A percentile compares a stretch with the other conserved stretches of the same genome.
Evolutionary conservation across 2,888 invertebrate species (phyloP).

Genomic region (Lumbricus terrestris): DNA sequence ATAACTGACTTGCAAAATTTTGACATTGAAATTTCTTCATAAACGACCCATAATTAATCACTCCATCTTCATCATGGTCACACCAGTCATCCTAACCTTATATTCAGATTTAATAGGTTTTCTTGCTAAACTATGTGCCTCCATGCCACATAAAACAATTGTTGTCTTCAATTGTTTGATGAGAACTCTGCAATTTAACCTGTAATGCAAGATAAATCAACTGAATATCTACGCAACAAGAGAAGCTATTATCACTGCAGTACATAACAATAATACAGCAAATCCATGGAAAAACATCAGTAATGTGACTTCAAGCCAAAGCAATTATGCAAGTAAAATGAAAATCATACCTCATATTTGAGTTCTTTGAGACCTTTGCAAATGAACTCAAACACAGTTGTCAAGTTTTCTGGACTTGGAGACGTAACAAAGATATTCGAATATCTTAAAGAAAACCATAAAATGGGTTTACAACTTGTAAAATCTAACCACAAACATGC

Average conservation of each 20-base stretch:
- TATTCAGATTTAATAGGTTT: background rate
- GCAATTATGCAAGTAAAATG: background rate
- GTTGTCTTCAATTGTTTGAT: background rate
- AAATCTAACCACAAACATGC: background rate
- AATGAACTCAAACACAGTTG: constrained; percentile 93
- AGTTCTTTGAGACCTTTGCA: constrained; percentile 91
- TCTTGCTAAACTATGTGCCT: background rate
- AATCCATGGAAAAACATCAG: background rate
- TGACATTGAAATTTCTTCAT: no score
- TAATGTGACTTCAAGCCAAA: background rate
- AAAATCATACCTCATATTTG: constrained; percentile 67
- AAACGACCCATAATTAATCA: background rate
- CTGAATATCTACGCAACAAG: background rate
- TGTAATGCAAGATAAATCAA: background rate
- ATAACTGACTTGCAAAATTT: background rate
- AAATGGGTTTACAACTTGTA: background rate
- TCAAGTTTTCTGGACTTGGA: constrained; percentile 95
- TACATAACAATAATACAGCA: background rate
- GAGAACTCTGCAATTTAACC: background rate
- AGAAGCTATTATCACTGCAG: background rate
- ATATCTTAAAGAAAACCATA: constrained; percentile 63
- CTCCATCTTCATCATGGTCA: no score
- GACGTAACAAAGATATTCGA: constrained; percentile 96
- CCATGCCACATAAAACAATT: background rate
- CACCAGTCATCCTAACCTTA: background rate